phyloP scores from a whole-genome alignment of 2,888 invertebrate genomes.

The Drosophila cognata region DNA sequence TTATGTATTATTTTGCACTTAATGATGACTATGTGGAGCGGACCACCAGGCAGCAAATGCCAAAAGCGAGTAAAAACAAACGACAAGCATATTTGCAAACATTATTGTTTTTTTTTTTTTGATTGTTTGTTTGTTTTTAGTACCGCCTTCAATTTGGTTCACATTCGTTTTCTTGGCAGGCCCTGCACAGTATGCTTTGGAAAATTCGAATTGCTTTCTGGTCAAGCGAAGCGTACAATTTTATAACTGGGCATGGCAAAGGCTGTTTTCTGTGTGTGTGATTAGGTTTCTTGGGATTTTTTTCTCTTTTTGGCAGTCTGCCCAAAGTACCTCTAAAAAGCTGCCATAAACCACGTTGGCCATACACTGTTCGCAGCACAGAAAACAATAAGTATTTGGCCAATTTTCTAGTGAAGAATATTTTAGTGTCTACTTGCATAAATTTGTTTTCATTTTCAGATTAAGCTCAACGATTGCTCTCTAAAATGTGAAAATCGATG shows the following conservation, averaged over 20 bases:
- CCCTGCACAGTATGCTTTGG: constrained; percentile 31
- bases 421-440: not conserved
- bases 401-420: not conserved
- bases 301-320: not conserved
- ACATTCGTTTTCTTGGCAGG: not conserved
- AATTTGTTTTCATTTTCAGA: not conserved
- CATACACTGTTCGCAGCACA: not conserved
- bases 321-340: not conserved
- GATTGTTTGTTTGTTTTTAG: not conserved
- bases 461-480: not conserved
- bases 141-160: constrained; percentile 21
- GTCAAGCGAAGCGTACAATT: constrained; percentile 18
- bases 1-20: constrained; percentile 11
- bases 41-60: not conserved
- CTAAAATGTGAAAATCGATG: not conserved
- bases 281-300: not conserved
- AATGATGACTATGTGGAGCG: constrained; percentile 20
- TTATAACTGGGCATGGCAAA: constrained; percentile 2
- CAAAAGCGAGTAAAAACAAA: not conserved
- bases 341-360: not conserved
- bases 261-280: not conserved
- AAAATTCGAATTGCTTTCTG: constrained; percentile 30
- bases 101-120: not conserved
- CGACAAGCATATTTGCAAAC: not conserved
- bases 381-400: not conserved